These are phyloP conservation scores for Aspidapion aeneum DNA, from an alignment of 2,888 invertebrate species.

Conservation along the genomic window DNA sequence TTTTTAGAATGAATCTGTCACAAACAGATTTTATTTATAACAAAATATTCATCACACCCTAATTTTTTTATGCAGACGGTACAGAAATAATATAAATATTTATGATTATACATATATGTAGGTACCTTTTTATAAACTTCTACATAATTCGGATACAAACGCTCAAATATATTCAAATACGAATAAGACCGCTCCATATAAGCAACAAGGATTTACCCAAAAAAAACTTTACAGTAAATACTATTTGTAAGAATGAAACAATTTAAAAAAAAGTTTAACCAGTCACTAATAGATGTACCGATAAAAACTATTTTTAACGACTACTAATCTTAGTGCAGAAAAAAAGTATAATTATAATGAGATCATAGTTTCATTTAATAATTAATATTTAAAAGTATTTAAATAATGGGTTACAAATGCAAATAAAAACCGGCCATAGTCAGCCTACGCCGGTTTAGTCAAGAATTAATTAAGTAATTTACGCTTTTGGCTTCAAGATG, in stretches of 20 bases:
- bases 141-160: slow-evolving; percentile 14
- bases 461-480: no score
- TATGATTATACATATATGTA: no score
- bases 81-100: no score
- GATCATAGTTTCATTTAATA: background rate
- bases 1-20: no score
- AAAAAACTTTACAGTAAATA: background rate
- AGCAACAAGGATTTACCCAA: background rate
- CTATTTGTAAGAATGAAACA: no score
- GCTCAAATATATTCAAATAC: slow-evolving; percentile 12
- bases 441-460: background rate
- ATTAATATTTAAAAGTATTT: no score
- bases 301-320: background rate
- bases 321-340: background rate
- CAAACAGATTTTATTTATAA: no score
- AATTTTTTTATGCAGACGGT: no score
- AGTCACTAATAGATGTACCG: background rate
- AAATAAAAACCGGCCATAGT: background rate
- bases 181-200: background rate
- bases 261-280: background rate
- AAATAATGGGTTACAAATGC: background rate
- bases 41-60: no score
- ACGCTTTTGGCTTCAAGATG: no score
- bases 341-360: background rate
- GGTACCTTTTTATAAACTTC: slow-evolving; percentile 10